phyloP scores from a whole-genome alignment of 2,113 vertebrate genomes.

The Xiphophorus couchianus region DNA sequence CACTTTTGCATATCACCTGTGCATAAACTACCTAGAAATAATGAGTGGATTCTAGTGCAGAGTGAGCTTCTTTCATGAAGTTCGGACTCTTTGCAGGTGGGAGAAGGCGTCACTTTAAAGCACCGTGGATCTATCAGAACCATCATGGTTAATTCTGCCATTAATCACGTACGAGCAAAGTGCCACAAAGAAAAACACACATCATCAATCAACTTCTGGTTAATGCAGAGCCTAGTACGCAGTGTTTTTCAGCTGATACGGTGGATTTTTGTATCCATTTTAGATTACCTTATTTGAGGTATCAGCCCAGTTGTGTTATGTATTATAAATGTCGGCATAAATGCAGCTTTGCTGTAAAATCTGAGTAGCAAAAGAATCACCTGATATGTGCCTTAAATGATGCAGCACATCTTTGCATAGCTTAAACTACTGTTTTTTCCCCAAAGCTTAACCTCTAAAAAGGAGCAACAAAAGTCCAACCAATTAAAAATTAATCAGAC shows the following conservation, averaged over 20 bases:
- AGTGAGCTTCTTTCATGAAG: neutral
- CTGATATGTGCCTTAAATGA: neutral
- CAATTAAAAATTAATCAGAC: constrained; percentile 1
- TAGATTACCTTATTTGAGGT: neutral
- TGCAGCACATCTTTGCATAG: neutral
- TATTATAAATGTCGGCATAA: neutral
- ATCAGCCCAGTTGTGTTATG: neutral
- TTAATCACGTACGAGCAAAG: constrained; percentile 5
- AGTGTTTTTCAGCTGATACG: neutral
- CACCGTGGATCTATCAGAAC: constrained; percentile 3
- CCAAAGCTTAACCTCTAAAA: neutral
- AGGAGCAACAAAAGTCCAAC: too few relatives aligned
- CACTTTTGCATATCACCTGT: neutral
- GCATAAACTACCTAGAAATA: neutral
- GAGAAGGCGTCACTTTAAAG: neutral
- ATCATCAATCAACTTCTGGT: constrained; percentile 7
- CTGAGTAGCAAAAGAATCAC: neutral
- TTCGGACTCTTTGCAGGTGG: neutral
- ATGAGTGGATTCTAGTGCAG: neutral
- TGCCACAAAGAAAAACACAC: constrained; percentile 4
- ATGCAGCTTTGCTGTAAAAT: neutral
- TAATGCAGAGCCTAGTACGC: neutral
- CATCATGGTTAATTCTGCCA: constrained; percentile 8
- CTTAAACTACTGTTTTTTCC: neutral
- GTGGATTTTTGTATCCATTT: constrained; percentile 8